These are phyloP conservation scores for Lanius collurio DNA, from an alignment of 2,113 vertebrate genomes.

Conservation along the genomic window DNA sequence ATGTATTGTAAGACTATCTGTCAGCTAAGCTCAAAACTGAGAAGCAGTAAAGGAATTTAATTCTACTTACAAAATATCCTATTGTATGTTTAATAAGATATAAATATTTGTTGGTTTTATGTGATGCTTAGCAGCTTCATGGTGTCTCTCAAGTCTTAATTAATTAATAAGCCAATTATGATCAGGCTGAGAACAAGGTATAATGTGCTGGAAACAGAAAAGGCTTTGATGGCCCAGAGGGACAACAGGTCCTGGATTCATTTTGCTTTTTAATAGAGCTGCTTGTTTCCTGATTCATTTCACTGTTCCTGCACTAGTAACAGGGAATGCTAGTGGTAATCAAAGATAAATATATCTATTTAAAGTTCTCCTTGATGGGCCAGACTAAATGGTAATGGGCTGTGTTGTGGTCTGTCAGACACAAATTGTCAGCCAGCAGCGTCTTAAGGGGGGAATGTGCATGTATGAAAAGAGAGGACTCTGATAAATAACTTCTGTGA, in stretches of 20 bases:
- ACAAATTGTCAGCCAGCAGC: neutral
- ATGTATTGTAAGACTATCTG: neutral
- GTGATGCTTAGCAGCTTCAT: neutral
- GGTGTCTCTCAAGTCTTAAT: neutral
- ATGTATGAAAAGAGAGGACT: neutral
- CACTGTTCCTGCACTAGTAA: neutral
- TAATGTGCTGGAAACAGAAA: conserved; percentile 1
- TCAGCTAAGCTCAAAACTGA: neutral
- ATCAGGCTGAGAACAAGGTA: neutral
- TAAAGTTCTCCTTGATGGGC: neutral
- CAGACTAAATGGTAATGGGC: neutral
- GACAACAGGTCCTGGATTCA: neutral
- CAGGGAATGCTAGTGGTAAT: neutral
- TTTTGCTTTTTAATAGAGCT: neutral
- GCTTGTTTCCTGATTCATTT: neutral
- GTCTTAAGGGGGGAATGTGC: neutral
- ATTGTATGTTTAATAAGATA: neutral
- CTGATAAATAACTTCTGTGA: neutral
- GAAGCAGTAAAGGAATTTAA: neutral
- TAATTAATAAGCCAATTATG: conserved; percentile 41
- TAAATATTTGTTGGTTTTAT: neutral
- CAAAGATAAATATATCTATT: neutral
- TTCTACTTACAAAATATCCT: neutral
- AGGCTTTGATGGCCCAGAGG: neutral
- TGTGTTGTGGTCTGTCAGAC: neutral